Evolutionary conservation across 2,888 invertebrate genomes (phyloP).

Genomic region (Thyatira batis): DNA sequence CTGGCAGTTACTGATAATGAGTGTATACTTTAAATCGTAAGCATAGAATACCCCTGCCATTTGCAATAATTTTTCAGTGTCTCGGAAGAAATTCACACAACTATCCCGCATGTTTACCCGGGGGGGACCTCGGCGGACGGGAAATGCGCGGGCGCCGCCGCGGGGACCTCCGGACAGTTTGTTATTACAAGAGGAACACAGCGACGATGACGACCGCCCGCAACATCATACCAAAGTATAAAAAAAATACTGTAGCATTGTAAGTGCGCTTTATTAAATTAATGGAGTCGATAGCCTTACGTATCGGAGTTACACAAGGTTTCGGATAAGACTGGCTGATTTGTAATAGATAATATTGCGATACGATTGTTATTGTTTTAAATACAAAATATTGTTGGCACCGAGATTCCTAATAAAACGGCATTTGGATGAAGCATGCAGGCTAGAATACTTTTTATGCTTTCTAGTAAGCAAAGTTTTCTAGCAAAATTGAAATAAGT

Average conservation of each 20-base stretch:
- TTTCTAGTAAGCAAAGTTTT: not conserved
- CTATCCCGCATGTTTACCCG: slow-evolving; percentile 89
- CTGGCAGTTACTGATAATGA: too few relatives aligned
- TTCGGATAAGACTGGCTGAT: slow-evolving; percentile 74
- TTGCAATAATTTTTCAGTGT: slow-evolving; percentile 74
- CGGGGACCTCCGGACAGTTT: slow-evolving; percentile 82
- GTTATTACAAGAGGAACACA: slow-evolving; percentile 84
- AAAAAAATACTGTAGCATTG: slow-evolving; percentile 5
- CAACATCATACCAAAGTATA: slow-evolving; percentile 46
- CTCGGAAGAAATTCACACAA: slow-evolving; percentile 91
- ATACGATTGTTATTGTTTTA: slow-evolving; percentile 45
- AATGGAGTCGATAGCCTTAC: slow-evolving; percentile 35
- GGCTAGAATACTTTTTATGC: not conserved
- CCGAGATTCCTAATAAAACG: not conserved
- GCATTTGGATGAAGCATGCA: not conserved
- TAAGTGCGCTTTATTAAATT: slow-evolving; percentile 19
- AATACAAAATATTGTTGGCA: slow-evolving; percentile 6
- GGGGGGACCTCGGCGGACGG: slow-evolving; percentile 78
- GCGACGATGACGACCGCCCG: slow-evolving; percentile 83
- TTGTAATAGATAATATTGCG: slow-evolving; percentile 50
- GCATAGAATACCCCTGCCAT: not conserved
- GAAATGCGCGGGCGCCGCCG: slow-evolving; percentile 61
- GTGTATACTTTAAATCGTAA: not conserved
- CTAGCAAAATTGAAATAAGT: not conserved
- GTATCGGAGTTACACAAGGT: slow-evolving; percentile 55